Base-by-base conservation (phyloP, 1,140 invertebrate genomes). In the Psix sp. region DNA sequence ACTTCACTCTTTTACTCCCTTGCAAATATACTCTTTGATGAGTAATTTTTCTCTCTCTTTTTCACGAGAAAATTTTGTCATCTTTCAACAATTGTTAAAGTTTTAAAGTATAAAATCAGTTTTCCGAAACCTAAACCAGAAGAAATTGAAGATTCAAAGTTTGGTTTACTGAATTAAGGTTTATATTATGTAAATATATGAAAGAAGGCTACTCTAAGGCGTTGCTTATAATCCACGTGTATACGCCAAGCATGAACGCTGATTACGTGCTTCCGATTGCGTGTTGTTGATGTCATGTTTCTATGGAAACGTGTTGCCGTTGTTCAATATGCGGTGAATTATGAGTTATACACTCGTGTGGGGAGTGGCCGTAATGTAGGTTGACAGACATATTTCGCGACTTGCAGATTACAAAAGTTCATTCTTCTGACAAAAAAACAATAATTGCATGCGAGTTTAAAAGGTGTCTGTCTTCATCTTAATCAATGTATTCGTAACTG, bases 281-380 rank as follows among this genome's bases (percentile, higher is more conserved):
- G 66, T 75, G 65, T 71, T 75, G 66, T 75, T 75, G 73, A 54
- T 71, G 66, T 66, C 65, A 75, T 65, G 73, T 75, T 71, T 42
- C 66, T 66, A 71, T 75, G 73, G 66, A 26, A 71, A 75, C 73
- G 43, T 43, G 49, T 17, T 48, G 43, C 48, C 56, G 57, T 67
- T 70, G 72, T 74, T 74, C 72, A 68, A 74, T 74, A 74, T 70
- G 46, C 59, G 56, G 38, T 62, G 71, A 74, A 74, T 74, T 74
- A 74, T 74, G 60, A 74, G 63, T 72, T 72, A 72, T 72, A 63
- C 46, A 43, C 52, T 65, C 18, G 45, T 38, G 39, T 16, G 45
- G 59, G 68, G 68, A 72, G 59, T 65, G 68, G 68, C 39, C 38
- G 51, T 52, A 63, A 72, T 57, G 51, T 65, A 72, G 68, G 59